Evolutionary conservation across 1,140 invertebrate species (phyloP).

Genomic region (Megathymus violae): DNA sequence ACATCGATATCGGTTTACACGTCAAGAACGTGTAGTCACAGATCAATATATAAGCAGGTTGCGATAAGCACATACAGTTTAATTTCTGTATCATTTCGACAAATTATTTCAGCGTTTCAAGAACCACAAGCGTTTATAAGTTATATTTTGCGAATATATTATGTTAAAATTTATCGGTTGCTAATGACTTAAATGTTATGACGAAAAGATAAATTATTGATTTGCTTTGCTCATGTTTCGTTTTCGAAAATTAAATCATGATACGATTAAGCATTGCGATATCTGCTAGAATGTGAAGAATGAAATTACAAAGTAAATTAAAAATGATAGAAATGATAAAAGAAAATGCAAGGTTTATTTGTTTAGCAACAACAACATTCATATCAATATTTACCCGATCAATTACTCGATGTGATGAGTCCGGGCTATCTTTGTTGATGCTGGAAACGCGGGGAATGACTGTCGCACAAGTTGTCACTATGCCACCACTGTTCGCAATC

Average conservation of each 20-base stretch:
- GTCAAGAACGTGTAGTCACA: constrained; percentile 19
- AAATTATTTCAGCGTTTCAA: not conserved
- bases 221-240: not conserved
- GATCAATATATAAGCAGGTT: constrained; percentile 36
- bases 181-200: constrained; percentile 56
- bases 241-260: not conserved
- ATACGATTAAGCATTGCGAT: not conserved
- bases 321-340: too few relatives aligned
- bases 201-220: constrained; percentile 46
- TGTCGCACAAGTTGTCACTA: constrained; percentile 79
- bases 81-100: not conserved
- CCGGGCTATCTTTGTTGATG: constrained; percentile 75
- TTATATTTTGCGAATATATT: constrained; percentile 28
- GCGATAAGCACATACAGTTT: not conserved
- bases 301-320: not conserved
- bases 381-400: constrained; percentile 76
- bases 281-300: not conserved
- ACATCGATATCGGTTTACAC: constrained; percentile 49
- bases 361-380: constrained; percentile 35
- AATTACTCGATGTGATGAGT: constrained; percentile 51
- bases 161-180: constrained; percentile 41
- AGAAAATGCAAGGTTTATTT: not conserved
- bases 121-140: constrained; percentile 11
- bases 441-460: constrained; percentile 75
- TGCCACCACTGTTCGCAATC: constrained; percentile 77